Conservation (phyloP, 2,797 vertebrate species). For the Decapterus maruadsi region DNA sequence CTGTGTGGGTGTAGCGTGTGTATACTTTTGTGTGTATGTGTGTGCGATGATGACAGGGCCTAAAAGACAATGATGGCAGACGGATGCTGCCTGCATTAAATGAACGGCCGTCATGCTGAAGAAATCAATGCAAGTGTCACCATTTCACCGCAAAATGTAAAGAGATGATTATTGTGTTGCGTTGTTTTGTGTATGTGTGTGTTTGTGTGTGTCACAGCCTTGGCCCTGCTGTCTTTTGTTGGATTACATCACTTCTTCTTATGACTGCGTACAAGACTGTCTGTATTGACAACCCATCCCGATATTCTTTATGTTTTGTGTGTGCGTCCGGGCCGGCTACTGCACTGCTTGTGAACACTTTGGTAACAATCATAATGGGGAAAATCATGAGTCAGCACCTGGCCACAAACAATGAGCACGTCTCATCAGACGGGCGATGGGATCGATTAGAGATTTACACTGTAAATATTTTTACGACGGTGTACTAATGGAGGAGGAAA, state of each 20-base stretch:
- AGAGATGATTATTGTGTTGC: conserved; percentile 53
- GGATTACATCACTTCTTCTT: conserved; percentile 60
- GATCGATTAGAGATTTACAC: conserved; percentile 36
- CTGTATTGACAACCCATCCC: conserved; percentile 8
- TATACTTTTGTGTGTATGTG: conserved; percentile 19
- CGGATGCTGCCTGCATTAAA: conserved; percentile 42
- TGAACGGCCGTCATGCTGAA: conserved; percentile 36
- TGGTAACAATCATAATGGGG: background rate
- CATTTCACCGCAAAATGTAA: conserved; percentile 49
- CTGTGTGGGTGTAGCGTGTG: conserved; percentile 18
- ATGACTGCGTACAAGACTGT: conserved; percentile 43
- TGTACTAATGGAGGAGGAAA: conserved; percentile 49
- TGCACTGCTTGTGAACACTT: background rate
- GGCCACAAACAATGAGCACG: background rate
- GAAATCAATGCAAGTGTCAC: conserved; percentile 63
- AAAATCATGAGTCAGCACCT: conserved; percentile 46
- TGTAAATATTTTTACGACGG: conserved; percentile 38
- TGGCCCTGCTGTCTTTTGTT: conserved; percentile 45
- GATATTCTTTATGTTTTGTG: background rate
- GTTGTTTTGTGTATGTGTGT: conserved; percentile 28
- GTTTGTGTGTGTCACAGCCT: background rate
- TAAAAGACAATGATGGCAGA: conserved; percentile 47
- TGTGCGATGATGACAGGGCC: conserved; percentile 1
- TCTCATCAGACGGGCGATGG: conserved; percentile 15
- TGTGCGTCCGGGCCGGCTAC: conserved; percentile 5